Evolutionary conservation across 2,797 vertebrate genomes (phyloP).

Genomic region (Denticeps clupeoides): DNA sequence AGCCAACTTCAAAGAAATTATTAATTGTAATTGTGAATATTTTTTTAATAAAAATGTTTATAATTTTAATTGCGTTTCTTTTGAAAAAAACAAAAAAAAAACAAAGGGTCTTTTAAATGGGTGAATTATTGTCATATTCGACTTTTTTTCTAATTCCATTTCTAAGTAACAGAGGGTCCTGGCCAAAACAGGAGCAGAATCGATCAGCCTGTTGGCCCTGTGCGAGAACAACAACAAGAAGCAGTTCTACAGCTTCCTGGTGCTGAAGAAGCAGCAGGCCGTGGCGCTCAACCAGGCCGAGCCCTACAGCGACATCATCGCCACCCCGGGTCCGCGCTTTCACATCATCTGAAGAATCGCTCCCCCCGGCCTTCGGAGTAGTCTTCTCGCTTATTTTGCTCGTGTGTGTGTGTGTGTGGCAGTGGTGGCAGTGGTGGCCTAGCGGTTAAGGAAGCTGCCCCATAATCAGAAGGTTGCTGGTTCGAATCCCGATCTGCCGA

Average conservation of each 20-base stretch:
- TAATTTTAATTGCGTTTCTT: too few relatives aligned
- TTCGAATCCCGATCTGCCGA: too few relatives aligned
- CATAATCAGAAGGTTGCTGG: too few relatives aligned
- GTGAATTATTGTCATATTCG: not conserved
- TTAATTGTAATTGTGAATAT: too few relatives aligned
- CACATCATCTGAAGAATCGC: constrained; percentile 74
- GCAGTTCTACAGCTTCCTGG: constrained; percentile 99
- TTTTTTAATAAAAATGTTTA: too few relatives aligned
- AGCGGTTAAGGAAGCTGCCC: too few relatives aligned
- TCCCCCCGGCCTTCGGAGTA: constrained; percentile 32
- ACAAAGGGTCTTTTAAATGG: not conserved
- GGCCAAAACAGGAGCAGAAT: constrained; percentile 93
- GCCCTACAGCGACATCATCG: constrained; percentile 98
- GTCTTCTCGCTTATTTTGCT: constrained; percentile 59
- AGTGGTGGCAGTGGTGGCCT: too few relatives aligned
- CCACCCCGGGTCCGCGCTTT: constrained; percentile 91
- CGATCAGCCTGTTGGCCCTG: constrained; percentile 89
- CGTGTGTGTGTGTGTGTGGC: too few relatives aligned
- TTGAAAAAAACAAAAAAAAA: not conserved
- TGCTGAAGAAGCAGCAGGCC: constrained; percentile 97
- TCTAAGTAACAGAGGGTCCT: constrained; percentile 73
- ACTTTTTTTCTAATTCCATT: not conserved
- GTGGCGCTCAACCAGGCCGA: constrained; percentile 87
- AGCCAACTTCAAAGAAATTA: too few relatives aligned
- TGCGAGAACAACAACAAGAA: constrained; percentile 96